Conservation (phyloP, 2,797 vertebrate species). For the Pangasius sanitwongsei region DNA sequence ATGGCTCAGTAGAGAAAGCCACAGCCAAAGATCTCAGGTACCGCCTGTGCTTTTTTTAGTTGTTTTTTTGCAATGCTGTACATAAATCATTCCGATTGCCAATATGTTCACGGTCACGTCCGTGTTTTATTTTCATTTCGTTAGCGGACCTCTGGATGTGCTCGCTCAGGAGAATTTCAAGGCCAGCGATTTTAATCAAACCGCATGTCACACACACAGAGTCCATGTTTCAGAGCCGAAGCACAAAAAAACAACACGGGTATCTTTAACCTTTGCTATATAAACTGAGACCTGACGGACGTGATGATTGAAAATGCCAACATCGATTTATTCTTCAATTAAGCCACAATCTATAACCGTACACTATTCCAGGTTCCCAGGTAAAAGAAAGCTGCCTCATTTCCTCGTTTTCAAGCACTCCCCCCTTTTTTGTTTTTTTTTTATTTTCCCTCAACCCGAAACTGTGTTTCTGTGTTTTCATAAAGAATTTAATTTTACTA, state of each 20-base stretch:
- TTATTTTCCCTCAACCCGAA: neutral
- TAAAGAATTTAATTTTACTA: constrained; percentile 14
- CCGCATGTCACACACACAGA: neutral
- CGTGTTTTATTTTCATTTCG: constrained; percentile 7
- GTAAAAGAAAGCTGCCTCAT: neutral
- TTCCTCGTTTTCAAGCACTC: neutral
- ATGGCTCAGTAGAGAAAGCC: neutral
- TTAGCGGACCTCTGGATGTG: neutral
- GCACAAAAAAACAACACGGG: neutral
- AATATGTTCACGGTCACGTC: constrained; percentile 21
- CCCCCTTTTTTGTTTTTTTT: constrained; percentile 12
- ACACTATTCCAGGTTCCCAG: constrained; percentile 22
- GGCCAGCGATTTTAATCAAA: constrained; percentile 1
- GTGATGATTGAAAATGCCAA: constrained; percentile 23
- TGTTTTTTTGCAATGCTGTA: neutral
- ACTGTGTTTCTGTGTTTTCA: constrained; percentile 9
- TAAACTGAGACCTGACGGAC: neutral
- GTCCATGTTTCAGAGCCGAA: constrained; percentile 2
- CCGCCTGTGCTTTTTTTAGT: neutral
- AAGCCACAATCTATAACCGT: constrained; percentile 30
- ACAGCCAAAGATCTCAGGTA: constrained; percentile 12
- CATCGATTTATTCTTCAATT: constrained; percentile 38
- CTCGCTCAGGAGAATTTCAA: constrained; percentile 20
- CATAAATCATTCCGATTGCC: constrained; percentile 37
- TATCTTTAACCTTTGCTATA: constrained; percentile 33